Conservation (phyloP, 2,113 vertebrate species). For the Lophius piscatorius region DNA sequence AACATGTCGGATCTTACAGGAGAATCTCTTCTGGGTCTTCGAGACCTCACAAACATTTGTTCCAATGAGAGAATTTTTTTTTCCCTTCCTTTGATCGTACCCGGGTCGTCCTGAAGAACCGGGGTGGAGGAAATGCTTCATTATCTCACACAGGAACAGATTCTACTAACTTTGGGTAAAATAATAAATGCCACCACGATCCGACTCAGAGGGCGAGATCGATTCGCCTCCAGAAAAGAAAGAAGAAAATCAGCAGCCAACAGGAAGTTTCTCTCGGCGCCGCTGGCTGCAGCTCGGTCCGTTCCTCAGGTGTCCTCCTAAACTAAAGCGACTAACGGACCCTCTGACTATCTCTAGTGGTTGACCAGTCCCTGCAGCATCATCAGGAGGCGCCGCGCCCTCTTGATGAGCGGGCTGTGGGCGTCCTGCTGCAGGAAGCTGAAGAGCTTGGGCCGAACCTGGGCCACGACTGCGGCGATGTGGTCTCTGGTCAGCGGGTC, state of each 20-base stretch:
- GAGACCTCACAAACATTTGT: constrained; percentile 2
- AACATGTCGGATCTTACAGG: constrained; percentile 18
- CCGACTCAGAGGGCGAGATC: too few relatives aligned
- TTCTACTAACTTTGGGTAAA: too few relatives aligned
- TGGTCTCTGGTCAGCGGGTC: constrained; percentile 96
- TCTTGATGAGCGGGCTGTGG: constrained; percentile 87
- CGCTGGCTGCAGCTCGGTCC: too few relatives aligned
- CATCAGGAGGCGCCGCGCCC: constrained; percentile 92
- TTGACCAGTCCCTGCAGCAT: constrained; percentile 94
- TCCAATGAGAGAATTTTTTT: constrained; percentile 2
- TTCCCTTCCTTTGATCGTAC: constrained; percentile 3
- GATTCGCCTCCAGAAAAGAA: too few relatives aligned
- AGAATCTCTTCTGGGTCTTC: constrained; percentile 7
- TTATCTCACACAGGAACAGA: too few relatives aligned
- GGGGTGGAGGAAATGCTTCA: too few relatives aligned
- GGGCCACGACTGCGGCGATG: constrained; percentile 92
- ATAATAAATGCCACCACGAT: too few relatives aligned
- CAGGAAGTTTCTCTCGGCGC: too few relatives aligned
- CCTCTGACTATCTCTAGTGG: constrained; percentile 75
- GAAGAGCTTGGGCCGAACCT: constrained; percentile 93
- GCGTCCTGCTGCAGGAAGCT: constrained; percentile 93
- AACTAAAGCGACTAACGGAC: constrained; percentile 4
- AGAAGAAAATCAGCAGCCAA: too few relatives aligned
- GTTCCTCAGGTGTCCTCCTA: too few relatives aligned
- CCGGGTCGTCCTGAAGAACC: too few relatives aligned